phyloP scores from a whole-genome alignment of 2,797 vertebrate species.

The Phylloscopus collybita region DNA sequence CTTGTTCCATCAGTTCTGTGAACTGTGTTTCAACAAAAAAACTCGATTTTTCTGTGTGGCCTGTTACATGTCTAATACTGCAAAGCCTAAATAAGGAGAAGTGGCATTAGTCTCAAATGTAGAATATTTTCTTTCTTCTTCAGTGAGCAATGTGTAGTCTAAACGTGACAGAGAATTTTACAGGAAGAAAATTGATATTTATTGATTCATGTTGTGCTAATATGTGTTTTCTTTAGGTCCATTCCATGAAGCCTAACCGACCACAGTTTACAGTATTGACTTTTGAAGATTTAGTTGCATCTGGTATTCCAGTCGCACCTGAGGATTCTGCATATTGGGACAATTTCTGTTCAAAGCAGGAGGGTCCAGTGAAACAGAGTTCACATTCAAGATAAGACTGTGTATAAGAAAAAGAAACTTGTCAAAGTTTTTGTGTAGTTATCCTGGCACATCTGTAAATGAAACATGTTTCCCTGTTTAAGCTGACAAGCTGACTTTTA shows the following conservation, averaged over 20 bases:
- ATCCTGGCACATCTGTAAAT: neutral
- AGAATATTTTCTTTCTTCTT: neutral
- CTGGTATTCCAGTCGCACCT: conserved; percentile 83
- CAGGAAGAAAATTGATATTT: neutral
- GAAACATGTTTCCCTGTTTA: neutral
- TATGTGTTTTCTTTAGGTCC: conserved; percentile 44
- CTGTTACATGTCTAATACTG: neutral
- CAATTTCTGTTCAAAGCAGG: conserved; percentile 86
- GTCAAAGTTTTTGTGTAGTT: neutral
- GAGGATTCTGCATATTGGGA: conserved; percentile 91
- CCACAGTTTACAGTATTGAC: conserved; percentile 82
- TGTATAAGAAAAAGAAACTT: neutral
- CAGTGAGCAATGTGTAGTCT: neutral
- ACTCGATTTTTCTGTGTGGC: neutral
- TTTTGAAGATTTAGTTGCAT: conserved; percentile 87
- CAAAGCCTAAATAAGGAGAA: neutral
- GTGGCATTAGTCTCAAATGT: neutral
- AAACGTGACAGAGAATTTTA: neutral
- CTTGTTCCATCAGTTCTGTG: neutral
- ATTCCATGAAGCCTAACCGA: conserved; percentile 52
- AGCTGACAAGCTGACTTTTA: neutral
- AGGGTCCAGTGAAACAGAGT: conserved; percentile 82
- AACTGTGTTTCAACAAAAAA: neutral
- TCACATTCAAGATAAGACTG: conserved; percentile 57
- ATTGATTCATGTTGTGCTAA: neutral